phyloP scores from a whole-genome alignment of 1,140 invertebrate genomes.

The Laupala kohalensis region DNA sequence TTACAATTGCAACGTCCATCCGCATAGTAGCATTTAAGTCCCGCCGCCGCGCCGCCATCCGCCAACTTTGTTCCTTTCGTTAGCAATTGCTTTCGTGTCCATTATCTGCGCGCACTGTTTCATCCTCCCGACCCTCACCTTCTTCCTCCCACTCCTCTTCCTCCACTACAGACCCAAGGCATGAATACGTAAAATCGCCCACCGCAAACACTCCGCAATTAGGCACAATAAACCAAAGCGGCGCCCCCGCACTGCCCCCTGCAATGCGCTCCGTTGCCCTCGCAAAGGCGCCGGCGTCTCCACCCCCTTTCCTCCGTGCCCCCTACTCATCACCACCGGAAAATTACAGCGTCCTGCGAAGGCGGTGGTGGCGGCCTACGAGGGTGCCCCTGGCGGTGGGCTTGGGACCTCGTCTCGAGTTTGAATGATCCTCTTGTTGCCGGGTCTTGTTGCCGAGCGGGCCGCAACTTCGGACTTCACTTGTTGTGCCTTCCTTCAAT shows the following conservation, averaged over 20 bases:
- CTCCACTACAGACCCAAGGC: background rate
- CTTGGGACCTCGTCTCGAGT: background rate
- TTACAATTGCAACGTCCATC: too few relatives aligned
- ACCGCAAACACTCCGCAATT: background rate
- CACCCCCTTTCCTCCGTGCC: background rate
- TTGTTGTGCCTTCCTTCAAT: background rate
- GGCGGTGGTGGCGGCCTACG: background rate
- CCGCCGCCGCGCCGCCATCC: too few relatives aligned
- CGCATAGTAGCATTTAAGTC: too few relatives aligned
- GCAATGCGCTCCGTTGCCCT: background rate
- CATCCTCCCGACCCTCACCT: too few relatives aligned
- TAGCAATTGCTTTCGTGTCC: too few relatives aligned
- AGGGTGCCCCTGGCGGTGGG: too few relatives aligned
- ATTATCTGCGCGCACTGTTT: too few relatives aligned
- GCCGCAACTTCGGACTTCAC: background rate
- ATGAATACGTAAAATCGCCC: background rate
- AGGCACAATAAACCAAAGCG: background rate
- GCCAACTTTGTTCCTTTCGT: too few relatives aligned
- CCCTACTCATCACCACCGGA: background rate
- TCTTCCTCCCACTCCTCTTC: background rate
- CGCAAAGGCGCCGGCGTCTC: background rate
- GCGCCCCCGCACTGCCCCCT: too few relatives aligned
- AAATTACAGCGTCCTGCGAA: background rate
- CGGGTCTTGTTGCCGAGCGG: background rate
- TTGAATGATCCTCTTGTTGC: background rate